A percentile compares a stretch with the other conserved stretches of the same genome.
phyloP scores from a whole-genome alignment of 2,888 invertebrate species.

The Drosophila formosana region DNA sequence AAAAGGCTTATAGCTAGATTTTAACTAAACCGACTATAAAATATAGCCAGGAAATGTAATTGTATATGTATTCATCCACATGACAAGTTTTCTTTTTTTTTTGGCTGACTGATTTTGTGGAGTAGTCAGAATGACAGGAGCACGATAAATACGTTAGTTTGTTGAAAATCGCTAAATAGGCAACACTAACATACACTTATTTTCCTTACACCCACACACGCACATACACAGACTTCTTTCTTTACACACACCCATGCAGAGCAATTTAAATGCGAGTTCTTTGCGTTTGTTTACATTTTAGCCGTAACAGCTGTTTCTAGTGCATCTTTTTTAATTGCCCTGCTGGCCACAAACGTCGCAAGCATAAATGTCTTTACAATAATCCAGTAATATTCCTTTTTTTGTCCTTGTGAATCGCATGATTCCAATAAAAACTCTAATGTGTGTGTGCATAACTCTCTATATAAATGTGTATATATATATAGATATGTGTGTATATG shows the following conservation, averaged over 20 bases:
- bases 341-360: too few relatives aligned
- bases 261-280: slow-evolving; percentile 1
- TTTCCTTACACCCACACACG: not conserved
- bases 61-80: too few relatives aligned
- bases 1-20: too few relatives aligned
- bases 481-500: not conserved
- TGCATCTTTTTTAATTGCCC: not conserved
- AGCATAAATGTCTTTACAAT: not conserved
- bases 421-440: slow-evolving; percentile 2
- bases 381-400: not conserved
- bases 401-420: not conserved
- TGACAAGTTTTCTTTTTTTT: too few relatives aligned
- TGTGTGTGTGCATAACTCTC: slow-evolving; percentile 5
- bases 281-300: slow-evolving; percentile 2
- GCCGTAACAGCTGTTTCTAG: not conserved
- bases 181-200: not conserved
- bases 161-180: too few relatives aligned
- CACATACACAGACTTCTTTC: not conserved
- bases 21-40: too few relatives aligned
- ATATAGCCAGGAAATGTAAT: too few relatives aligned
- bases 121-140: too few relatives aligned
- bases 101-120: too few relatives aligned
- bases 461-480: slow-evolving; percentile 4
- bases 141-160: too few relatives aligned
- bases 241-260: not conserved